phyloP scores from a whole-genome alignment of 2,888 invertebrate species.

The Glyphotaelius pellucidus region DNA sequence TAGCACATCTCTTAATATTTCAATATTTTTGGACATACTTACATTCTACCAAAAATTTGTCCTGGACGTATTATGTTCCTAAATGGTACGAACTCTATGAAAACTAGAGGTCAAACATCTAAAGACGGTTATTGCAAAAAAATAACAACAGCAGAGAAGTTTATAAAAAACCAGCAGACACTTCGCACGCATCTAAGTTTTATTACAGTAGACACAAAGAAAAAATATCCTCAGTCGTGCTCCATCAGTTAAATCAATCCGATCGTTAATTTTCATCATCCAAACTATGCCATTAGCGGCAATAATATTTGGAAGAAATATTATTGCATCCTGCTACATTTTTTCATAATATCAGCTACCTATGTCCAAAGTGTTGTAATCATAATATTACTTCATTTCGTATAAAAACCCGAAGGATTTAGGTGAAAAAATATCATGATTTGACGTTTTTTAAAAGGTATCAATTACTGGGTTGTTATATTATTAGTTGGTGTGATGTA shows the following conservation, averaged over 20 bases:
- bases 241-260: neutral
- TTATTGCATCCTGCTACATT: neutral
- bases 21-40: too few relatives aligned
- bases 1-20: too few relatives aligned
- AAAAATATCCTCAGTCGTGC: neutral
- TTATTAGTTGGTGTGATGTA: neutral
- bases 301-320: neutral
- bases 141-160: neutral
- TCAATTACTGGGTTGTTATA: neutral
- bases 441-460: neutral
- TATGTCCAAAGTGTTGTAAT: neutral
- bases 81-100: neutral
- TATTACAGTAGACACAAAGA: neutral
- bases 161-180: neutral
- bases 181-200: neutral
- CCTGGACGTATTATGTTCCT: neutral
- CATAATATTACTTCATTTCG: neutral
- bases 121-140: neutral
- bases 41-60: neutral
- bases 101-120: neutral
- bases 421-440: neutral
- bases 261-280: neutral
- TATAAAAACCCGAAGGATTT: neutral
- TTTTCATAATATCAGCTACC: neutral
- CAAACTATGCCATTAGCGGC: neutral